These are phyloP conservation scores for Gallinago solitaria DNA, from an alignment of 2,797 vertebrate species.

Conservation along the genomic window DNA sequence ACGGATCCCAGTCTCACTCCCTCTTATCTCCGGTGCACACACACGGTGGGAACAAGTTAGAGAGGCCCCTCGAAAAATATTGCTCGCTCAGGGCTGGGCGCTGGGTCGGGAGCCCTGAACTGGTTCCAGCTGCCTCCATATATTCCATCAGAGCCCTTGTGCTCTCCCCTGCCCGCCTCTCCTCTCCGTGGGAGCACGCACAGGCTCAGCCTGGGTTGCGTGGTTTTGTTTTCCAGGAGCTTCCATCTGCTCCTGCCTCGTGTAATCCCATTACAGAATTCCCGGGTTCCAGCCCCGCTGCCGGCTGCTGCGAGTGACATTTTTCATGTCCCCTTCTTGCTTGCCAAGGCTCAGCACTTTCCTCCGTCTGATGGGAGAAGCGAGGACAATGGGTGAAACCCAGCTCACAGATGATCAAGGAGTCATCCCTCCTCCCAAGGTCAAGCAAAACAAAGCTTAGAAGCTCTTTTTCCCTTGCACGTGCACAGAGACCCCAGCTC, in stretches of 20 bases:
- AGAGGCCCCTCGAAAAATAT: neutral
- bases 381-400: neutral
- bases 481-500: neutral
- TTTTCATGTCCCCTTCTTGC: neutral
- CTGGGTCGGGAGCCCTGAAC: neutral
- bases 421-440: neutral
- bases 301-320: neutral
- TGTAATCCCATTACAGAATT: neutral
- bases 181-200: neutral
- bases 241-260: neutral
- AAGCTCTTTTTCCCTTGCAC: neutral
- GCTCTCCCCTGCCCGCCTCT: neutral
- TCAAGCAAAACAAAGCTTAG: neutral
- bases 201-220: neutral
- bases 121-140: neutral
- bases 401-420: neutral
- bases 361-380: neutral
- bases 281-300: neutral
- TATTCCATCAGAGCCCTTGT: neutral
- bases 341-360: neutral
- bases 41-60: neutral
- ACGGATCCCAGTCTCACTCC: neutral
- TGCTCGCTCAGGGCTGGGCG: neutral
- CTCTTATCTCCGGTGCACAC: neutral
- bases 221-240: neutral